Conservation (phyloP, 2,797 vertebrate species). For the Tadarida brasiliensis region DNA sequence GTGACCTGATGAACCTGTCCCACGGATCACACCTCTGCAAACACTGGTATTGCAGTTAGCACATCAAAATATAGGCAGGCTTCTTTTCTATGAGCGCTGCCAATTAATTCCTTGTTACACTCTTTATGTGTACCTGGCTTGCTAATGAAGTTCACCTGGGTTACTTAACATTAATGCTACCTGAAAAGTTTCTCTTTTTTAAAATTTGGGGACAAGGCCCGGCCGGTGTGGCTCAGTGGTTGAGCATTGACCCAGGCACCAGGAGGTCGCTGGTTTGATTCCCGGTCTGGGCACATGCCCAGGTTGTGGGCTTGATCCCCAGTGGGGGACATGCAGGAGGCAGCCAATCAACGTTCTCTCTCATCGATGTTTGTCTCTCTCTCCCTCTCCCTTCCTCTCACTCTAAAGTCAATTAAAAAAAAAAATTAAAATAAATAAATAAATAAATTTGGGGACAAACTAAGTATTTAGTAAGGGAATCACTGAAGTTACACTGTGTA, state of each 20-base stretch:
- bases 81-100: background rate
- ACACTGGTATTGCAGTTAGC: background rate
- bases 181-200: background rate
- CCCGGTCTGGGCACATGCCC: too few species aligned
- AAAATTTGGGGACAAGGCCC: background rate
- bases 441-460: background rate
- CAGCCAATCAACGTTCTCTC: too few species aligned
- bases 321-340: too few species aligned
- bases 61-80: background rate
- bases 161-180: constrained; percentile 13
- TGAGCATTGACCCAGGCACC: too few species aligned
- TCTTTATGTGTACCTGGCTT: background rate
- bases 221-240: too few species aligned
- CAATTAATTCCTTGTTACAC: background rate
- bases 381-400: too few species aligned
- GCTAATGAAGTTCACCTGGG: background rate
- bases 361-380: too few species aligned
- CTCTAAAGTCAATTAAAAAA: too few species aligned
- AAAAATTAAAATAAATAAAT: too few species aligned
- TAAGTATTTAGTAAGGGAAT: background rate
- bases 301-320: too few species aligned
- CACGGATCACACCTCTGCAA: background rate
- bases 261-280: too few species aligned
- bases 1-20: background rate
- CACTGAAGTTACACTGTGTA: background rate